These are phyloP conservation scores for Bubo bubo DNA, from an alignment of 2,113 vertebrate genomes.

Conservation along the genomic window DNA sequence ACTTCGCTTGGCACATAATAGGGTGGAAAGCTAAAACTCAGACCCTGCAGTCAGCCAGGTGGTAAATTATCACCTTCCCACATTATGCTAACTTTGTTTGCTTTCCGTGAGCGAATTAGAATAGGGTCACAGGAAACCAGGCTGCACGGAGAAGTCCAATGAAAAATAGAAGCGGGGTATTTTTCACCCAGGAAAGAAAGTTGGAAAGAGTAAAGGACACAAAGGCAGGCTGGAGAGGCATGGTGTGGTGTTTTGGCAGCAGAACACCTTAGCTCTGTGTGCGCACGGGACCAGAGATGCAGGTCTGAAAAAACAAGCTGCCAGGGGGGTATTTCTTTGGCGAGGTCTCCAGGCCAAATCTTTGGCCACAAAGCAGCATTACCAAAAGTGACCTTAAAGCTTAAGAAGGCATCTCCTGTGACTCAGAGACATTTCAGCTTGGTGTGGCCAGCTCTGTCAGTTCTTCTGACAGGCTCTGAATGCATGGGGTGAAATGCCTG, in stretches of 20 bases:
- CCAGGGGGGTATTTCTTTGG: not conserved
- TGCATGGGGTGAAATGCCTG: not conserved
- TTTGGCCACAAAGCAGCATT: not conserved
- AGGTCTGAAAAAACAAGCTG: not conserved
- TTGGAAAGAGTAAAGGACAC: not conserved
- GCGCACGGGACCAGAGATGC: rapidly evolving
- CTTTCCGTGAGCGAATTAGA: not conserved
- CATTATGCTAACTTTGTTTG: not conserved
- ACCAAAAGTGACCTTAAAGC: not conserved
- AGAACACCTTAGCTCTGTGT: not conserved
- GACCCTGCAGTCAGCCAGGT: not conserved
- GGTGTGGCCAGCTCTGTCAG: not conserved
- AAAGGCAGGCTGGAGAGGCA: not conserved
- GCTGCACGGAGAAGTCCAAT: not conserved
- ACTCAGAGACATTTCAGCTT: not conserved
- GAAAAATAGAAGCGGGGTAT: not conserved
- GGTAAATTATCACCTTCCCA: slow-evolving; percentile 4
- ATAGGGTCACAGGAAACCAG: not conserved
- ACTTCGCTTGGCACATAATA: not conserved
- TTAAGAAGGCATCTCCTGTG: not conserved
- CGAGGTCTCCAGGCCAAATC: not conserved
- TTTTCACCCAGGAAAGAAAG: not conserved
- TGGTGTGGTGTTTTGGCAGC: rapidly evolving
- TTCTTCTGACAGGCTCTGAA: not conserved
- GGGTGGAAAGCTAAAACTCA: not conserved